phyloP scores from a whole-genome alignment of 2,797 vertebrate genomes.

The Cephalopachus bancanus region DNA sequence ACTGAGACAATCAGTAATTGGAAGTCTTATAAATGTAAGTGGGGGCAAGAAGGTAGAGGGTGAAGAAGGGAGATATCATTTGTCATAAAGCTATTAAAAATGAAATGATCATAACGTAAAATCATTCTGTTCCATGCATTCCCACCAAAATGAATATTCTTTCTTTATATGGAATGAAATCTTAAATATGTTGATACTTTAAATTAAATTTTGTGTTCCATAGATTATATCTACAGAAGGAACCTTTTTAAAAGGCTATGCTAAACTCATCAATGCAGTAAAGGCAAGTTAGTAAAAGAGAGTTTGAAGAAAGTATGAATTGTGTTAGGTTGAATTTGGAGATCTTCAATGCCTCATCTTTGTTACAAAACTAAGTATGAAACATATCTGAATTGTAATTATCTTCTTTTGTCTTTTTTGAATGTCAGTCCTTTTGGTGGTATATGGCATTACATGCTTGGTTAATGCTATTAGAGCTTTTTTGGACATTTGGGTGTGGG shows the following conservation, averaged over 20 bases:
- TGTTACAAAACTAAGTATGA: not conserved
- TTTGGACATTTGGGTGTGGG: slow-evolving; percentile 76
- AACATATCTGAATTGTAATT: not conserved
- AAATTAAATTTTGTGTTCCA: not conserved
- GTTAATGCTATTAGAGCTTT: slow-evolving; percentile 58
- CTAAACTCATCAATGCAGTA: not conserved
- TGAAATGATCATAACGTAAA: not conserved
- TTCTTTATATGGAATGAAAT: not conserved
- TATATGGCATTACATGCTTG: not conserved
- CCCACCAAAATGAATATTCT: not conserved
- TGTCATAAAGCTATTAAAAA: not conserved
- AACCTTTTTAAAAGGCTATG: not conserved
- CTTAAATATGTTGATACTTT: not conserved
- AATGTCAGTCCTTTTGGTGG: slow-evolving; percentile 12
- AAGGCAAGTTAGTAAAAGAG: not conserved
- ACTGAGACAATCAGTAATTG: not conserved
- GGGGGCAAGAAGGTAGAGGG: not conserved
- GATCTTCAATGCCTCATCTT: not conserved
- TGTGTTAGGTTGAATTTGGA: not conserved
- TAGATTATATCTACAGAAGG: not conserved
- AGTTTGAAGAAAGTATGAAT: not conserved
- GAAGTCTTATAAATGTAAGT: not conserved
- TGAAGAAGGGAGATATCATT: not conserved
- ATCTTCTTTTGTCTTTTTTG: not conserved
- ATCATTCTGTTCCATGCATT: not conserved